A percentile compares a stretch with the other conserved stretches of the same genome.
Conservation (phyloP, 1,140 invertebrate species). For the Meloidogyne exigua region DNA sequence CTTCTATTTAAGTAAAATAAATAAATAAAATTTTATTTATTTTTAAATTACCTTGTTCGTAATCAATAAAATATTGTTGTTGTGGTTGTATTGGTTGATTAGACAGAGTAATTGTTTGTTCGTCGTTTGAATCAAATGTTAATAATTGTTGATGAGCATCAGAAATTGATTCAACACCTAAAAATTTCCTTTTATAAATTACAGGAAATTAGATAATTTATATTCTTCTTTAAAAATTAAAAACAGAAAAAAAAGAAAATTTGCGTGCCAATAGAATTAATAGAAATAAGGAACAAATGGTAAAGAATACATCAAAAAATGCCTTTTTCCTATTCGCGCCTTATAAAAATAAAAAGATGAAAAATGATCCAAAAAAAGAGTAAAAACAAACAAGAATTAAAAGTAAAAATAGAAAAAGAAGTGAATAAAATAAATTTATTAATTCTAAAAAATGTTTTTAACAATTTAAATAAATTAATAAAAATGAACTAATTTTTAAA, state of each 20-base stretch:
- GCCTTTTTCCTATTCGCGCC: neutral
- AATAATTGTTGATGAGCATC: conserved; percentile 2
- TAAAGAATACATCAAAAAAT: no score
- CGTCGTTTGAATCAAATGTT: conserved; percentile 7
- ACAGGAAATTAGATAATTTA: neutral
- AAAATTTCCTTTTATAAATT: no score
- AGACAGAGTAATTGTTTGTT: conserved; percentile 27
- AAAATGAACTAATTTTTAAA: neutral
- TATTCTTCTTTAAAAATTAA: neutral
- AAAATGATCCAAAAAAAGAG: neutral
- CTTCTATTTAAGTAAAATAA: neutral
- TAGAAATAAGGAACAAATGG: no score
- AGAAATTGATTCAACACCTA: neutral
- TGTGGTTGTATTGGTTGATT: neutral
- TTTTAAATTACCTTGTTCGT: neutral
- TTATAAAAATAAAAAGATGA: neutral
- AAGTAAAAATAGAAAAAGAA: neutral
- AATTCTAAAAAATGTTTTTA: no score
- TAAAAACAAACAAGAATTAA: no score
- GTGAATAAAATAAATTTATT: no score
- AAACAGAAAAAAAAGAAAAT: neutral
- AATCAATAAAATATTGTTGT: neutral
- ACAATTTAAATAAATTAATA: no score
- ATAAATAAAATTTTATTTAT: no score
- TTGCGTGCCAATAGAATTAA: neutral